These are phyloP conservation scores for Etheostoma nigrum DNA, from an alignment of 2,797 vertebrate genomes.

Conservation along the genomic window DNA sequence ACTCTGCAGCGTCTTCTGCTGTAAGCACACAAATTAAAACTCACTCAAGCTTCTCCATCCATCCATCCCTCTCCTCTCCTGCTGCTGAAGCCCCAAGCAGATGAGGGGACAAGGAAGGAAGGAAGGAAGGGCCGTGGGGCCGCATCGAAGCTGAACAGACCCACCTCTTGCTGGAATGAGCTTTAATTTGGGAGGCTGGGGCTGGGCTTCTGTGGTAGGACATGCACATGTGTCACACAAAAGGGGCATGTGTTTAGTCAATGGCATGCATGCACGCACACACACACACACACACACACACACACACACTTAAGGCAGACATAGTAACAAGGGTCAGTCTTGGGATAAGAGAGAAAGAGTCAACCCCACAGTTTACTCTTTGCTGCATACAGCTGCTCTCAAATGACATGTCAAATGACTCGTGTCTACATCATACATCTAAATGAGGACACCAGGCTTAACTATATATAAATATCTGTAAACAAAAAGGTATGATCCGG, in stretches of 20 bases:
- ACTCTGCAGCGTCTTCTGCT: slow-evolving; percentile 60
- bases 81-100: slow-evolving; percentile 41
- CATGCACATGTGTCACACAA: slow-evolving; percentile 74
- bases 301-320: slow-evolving; percentile 17
- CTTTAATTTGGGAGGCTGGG: slow-evolving; percentile 68
- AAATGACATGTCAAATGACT: slow-evolving; percentile 13
- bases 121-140: slow-evolving; percentile 24
- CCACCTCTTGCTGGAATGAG: slow-evolving; percentile 61
- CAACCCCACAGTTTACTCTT: not conserved
- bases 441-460: slow-evolving; percentile 24
- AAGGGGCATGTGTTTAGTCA: slow-evolving; percentile 70
- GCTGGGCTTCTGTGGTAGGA: slow-evolving; percentile 56
- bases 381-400: slow-evolving; percentile 10
- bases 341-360: slow-evolving; percentile 21
- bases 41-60: slow-evolving; percentile 68
- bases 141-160: slow-evolving; percentile 39
- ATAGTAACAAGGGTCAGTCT: slow-evolving; percentile 43
- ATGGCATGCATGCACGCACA: slow-evolving; percentile 6
- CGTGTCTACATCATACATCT: slow-evolving; percentile 20
- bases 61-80: slow-evolving; percentile 20
- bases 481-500: slow-evolving; percentile 17
- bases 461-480: slow-evolving; percentile 16
- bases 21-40: slow-evolving; percentile 81
- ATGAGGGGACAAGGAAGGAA: slow-evolving; percentile 33
- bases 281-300: slow-evolving; percentile 7